These are phyloP conservation scores for Donacobius atricapilla DNA, from an alignment of 2,113 vertebrate genomes.

Conservation along the genomic window DNA sequence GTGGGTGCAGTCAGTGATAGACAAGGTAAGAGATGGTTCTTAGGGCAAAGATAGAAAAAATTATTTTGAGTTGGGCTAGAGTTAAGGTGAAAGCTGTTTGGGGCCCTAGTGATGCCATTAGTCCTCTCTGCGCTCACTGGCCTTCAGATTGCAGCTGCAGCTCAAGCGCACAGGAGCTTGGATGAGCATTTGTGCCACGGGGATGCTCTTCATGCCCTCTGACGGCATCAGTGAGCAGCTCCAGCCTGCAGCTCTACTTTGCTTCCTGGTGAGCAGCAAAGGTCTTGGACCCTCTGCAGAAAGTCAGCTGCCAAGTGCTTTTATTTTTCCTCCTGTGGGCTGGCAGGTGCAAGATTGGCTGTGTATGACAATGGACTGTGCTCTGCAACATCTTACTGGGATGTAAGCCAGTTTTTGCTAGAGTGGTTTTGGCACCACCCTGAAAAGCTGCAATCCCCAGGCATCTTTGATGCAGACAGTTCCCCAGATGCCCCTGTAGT, in stretches of 20 bases:
- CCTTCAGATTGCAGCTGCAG: background rate
- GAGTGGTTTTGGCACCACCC: background rate
- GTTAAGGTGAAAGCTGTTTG: background rate
- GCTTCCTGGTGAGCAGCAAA: background rate
- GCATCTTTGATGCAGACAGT: background rate
- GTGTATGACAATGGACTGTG: background rate
- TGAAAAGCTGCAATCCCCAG: background rate
- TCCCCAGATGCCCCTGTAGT: background rate
- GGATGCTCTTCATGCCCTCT: fast-evolving
- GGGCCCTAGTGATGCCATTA: background rate
- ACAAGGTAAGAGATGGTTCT: background rate
- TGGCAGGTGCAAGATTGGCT: fast-evolving
- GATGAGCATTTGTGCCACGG: background rate
- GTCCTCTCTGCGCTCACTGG: background rate
- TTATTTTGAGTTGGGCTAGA: background rate
- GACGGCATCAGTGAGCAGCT: background rate
- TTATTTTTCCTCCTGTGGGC: background rate
- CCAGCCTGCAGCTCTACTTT: background rate
- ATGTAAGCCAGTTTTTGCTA: background rate
- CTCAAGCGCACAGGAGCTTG: fast-evolving
- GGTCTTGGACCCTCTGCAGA: background rate
- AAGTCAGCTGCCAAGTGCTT: background rate
- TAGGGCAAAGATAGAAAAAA: background rate
- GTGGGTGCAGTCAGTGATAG: background rate
- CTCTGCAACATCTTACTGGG: background rate